Evolutionary conservation across 2,797 vertebrate species (phyloP).

Genomic region (Gambusia yucatana): DNA sequence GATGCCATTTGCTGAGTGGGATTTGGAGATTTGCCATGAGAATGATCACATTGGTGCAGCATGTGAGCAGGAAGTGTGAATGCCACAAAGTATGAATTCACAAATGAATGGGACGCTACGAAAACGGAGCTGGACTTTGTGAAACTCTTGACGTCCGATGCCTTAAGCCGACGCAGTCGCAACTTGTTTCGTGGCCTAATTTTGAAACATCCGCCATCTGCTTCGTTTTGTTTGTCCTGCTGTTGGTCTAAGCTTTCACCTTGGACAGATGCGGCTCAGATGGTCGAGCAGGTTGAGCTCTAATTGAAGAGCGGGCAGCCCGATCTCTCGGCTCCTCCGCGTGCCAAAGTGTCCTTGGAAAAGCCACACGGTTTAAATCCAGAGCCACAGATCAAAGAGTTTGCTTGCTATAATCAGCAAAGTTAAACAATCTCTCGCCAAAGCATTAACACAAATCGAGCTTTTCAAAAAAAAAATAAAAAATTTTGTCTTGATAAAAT

Average conservation of each 20-base stretch:
- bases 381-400: neutral
- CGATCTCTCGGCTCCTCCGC: slow-evolving; percentile 3
- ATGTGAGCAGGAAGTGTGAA: slow-evolving; percentile 33
- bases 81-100: neutral
- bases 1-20: slow-evolving; percentile 16
- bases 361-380: slow-evolving; percentile 1
- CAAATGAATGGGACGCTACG: neutral
- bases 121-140: neutral
- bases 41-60: slow-evolving; percentile 38
- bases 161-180: slow-evolving; percentile 2
- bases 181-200: slow-evolving; percentile 8
- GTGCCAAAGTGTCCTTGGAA: slow-evolving; percentile 10
- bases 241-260: slow-evolving; percentile 8
- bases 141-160: neutral
- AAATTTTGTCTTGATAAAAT: neutral
- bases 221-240: slow-evolving; percentile 29
- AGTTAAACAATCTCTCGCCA: neutral
- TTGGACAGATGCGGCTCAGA: slow-evolving; percentile 22
- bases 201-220: slow-evolving; percentile 1
- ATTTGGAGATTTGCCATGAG: slow-evolving; percentile 22
- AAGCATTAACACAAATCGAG: neutral
- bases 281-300: slow-evolving; percentile 22
- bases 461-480: neutral
- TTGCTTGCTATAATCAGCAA: neutral
- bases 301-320: slow-evolving; percentile 17